Conservation (phyloP, 2,888 invertebrate species). For the Flexamia atlantica region DNA sequence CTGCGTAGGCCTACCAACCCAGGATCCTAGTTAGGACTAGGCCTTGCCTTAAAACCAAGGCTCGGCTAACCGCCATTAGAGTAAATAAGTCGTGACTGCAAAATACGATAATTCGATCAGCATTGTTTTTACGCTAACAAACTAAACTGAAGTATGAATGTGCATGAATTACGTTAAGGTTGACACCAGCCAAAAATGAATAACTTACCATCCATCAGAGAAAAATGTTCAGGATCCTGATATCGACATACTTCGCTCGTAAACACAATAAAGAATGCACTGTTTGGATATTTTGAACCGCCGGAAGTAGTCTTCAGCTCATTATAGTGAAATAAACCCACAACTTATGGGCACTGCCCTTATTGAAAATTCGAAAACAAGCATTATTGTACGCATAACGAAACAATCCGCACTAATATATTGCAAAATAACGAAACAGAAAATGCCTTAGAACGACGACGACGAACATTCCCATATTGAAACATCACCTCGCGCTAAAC, state of each 20-base stretch:
- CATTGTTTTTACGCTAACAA: background rate
- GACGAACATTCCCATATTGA: conserved; percentile 54
- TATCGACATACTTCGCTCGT: conserved; percentile 67
- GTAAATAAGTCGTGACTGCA: background rate
- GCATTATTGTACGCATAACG: background rate
- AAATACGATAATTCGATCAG: background rate
- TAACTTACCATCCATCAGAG: conserved; percentile 67
- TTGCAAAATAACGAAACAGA: background rate
- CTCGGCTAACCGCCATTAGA: conserved; percentile 10
- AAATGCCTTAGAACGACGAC: conserved; percentile 21
- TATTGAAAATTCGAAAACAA: background rate
- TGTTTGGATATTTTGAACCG: conserved; percentile 67
- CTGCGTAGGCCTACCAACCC: too few species aligned
- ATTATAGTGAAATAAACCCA: background rate
- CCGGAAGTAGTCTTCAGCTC: conserved; percentile 63
- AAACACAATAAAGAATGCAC: conserved; percentile 66
- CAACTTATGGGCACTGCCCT: background rate
- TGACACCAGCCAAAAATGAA: background rate
- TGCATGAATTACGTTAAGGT: background rate
- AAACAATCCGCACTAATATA: background rate
- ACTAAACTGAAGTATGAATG: background rate
- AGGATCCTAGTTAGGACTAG: background rate
- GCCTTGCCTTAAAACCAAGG: background rate
- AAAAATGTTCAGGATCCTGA: conserved; percentile 63
- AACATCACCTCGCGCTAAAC: conserved; percentile 58